Percentiles rank a stretch among this genome's conserved stretches.
phyloP scores from a whole-genome alignment of 2,113 vertebrate genomes.

The Misgurnus anguillicaudatus region DNA sequence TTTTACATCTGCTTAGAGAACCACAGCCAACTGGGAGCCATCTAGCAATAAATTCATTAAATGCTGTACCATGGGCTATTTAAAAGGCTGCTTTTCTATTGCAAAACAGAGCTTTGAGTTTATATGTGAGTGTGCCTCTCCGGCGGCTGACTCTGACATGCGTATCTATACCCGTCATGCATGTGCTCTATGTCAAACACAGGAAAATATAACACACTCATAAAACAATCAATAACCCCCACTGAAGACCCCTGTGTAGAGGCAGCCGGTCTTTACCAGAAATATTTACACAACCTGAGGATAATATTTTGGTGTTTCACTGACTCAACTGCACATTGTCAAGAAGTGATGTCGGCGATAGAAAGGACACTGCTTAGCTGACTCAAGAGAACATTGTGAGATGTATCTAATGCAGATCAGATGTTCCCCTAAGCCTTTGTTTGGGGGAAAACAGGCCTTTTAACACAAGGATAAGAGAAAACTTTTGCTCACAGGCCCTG shows the following conservation, averaged over 20 bases:
- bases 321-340: conserved; percentile 1
- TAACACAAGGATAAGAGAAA: background rate
- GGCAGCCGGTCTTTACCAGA: conserved; percentile 8
- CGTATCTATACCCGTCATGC: background rate
- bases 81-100: conserved; percentile 12
- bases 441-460: conserved; percentile 9
- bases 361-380: conserved; percentile 2
- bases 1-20: conserved; percentile 38
- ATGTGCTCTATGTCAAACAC: conserved; percentile 9
- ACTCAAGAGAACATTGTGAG: conserved; percentile 20
- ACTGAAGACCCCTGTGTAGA: background rate
- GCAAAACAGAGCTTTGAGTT: conserved; percentile 20
- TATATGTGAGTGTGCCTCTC: background rate
- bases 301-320: conserved; percentile 34
- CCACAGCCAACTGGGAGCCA: conserved; percentile 28
- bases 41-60: conserved; percentile 16
- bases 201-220: conserved; percentile 23
- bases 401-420: background rate
- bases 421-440: background rate
- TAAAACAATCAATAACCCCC: conserved; percentile 28
- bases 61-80: background rate
- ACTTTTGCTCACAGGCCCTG: background rate
- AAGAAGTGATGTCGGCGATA: background rate
- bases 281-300: conserved; percentile 26
- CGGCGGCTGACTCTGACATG: background rate